Base-by-base conservation (phyloP, 2,888 invertebrate genomes). In the Leistus spinibarbis region DNA sequence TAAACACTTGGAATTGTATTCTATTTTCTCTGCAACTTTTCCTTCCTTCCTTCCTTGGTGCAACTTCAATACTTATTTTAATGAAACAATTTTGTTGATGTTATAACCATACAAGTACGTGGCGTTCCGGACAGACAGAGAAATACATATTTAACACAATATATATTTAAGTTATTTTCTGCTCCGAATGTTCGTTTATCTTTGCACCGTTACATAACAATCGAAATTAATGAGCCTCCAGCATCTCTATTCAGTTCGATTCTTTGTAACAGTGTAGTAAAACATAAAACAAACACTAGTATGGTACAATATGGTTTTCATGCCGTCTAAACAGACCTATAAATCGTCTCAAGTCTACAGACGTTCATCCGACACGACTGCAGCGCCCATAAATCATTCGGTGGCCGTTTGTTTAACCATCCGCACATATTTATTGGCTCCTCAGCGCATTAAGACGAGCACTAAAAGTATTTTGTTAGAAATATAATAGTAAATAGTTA, bases 331-430 rank as follows among this genome's bases (percentile, higher is more conserved):
- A 67, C 68, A 75, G 22, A n/a, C 54, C 17, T 60, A 75, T 75
- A 75, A 75, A 75, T 75, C 67, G 17, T 73, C 20, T 22, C 53
- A 57, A 40, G 40, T 40, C 1, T 40, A n/a, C 53, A 67, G 66
- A 56, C 66, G 67, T 73, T 73, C 40, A 63, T 62, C 24, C 54
- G 54, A 54, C 60, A 53, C 72, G 67, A 76, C 65, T 70, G 68
- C 76, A 67, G 68, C 74, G 72, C 60, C 77, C 66, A 76, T 78
- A 79, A 79, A 79, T 79, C 78, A 79, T 75, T 71, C 72, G 24
- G 76, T 79, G 78, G 77, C 77, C 77, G 78, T 78, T 79, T 79
- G 79, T 79, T 79, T 79, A 79, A 78, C 76, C 78, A 79, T 72
- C 77, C 63, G 69, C 77, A 79, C 78, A 77, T 76, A 76, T 78